phyloP scores from a whole-genome alignment of 1,140 invertebrate species.

The Aphelinus certus region DNA sequence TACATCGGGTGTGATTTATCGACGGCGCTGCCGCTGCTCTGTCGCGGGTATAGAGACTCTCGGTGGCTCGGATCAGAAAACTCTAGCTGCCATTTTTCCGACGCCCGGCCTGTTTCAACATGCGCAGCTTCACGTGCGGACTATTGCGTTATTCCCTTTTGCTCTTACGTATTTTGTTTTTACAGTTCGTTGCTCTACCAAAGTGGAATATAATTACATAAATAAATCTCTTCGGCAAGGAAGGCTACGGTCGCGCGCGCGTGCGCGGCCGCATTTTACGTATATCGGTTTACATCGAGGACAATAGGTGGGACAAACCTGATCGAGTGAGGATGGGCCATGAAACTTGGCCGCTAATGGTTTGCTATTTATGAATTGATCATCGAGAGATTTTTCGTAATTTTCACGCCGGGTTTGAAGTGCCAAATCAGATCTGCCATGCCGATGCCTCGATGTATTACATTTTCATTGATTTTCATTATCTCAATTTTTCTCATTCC shows the following conservation, averaged over 20 bases:
- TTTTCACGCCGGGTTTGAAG: too few species aligned
- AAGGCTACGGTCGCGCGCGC: constrained; percentile 56
- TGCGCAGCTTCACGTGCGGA: constrained; percentile 37
- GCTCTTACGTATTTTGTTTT: constrained; percentile 43
- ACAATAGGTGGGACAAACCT: constrained; percentile 14
- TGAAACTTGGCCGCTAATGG: too few species aligned
- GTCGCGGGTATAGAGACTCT: too few species aligned
- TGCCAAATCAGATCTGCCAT: constrained; percentile 7
- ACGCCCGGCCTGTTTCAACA: constrained; percentile 45
- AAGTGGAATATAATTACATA: constrained; percentile 59
- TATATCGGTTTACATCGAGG: constrained; percentile 50
- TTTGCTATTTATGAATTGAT: too few species aligned
- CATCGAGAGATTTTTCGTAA: too few species aligned
- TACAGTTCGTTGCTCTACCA: constrained; percentile 55
- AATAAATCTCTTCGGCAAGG: constrained; percentile 62
- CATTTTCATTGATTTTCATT: constrained; percentile 16
- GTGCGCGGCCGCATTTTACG: constrained; percentile 53
- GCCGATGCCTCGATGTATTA: constrained; percentile 24
- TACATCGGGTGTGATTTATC: constrained; percentile 43
- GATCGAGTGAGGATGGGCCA: not conserved
- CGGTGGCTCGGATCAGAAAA: not conserved
- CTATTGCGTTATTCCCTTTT: constrained; percentile 4
- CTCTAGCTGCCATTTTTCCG: constrained; percentile 15
- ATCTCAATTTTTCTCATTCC: constrained; percentile 6
- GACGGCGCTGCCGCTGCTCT: constrained; percentile 12